Base-by-base conservation (phyloP, 1,140 invertebrate species). In the Nephotettix cincticeps region DNA sequence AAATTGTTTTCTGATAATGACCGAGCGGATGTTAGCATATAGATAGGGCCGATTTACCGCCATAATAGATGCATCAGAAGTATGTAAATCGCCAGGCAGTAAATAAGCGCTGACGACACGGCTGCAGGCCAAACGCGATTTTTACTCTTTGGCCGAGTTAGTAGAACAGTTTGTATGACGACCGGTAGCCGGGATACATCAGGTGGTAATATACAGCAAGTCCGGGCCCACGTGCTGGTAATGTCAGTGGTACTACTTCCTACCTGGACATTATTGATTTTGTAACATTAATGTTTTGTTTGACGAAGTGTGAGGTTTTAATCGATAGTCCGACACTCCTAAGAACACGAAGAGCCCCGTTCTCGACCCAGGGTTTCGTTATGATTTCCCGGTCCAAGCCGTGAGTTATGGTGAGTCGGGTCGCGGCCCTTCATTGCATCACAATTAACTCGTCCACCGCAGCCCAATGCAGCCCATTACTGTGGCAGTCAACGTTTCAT, bases 1-100 rank as follows among this genome's bases (percentile, higher is more conserved):
- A 61, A 61, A 61, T 61, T 61, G 56, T 61, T 61, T 61, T 61
- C 56, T 61, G 56, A 61, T 61, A 61, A 61, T 61, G 25, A 25
- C 4, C 6, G 56, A 61, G 56, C 21, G 56, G 56, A 61, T 61
- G 56, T 61, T 61, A 61, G 56, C 56, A 61, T 61, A 61, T 61
- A 61, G 56, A 61, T 61, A 61, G 56, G 56, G 21, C 2, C 56
- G 56, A 29, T 61, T 61, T 61, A 25, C 56, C 27, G 56, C 56
- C 56, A 61, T 61, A 61, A 61, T 61, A 61, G 56, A 61, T 61
- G 56, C 56, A 61, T 61, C 56, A 61, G 56, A 28, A 29, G 14
- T 61, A 61, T 61, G 56, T 61, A 61, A 61, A 61, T 61, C 23
- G 21, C 2, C 21, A 1, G 25, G 27, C 27, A 13, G 56, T 61